phyloP scores from a whole-genome alignment of 2,888 invertebrate genomes.

The Heliconius cydno region DNA sequence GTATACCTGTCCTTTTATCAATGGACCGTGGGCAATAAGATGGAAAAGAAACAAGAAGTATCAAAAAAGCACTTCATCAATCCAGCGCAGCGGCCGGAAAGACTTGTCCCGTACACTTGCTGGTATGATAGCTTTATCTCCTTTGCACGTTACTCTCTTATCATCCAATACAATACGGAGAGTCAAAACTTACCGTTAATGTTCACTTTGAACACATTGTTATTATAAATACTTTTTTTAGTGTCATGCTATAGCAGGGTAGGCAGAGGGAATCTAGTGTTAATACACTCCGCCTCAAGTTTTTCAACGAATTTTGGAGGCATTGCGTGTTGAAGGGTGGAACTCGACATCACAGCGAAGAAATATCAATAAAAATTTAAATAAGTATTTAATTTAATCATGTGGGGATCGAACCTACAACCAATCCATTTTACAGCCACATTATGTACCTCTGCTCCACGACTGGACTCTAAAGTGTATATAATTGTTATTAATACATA shows the following conservation, averaged over 20 bases:
- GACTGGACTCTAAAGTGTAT: too few species aligned
- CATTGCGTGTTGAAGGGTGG: too few species aligned
- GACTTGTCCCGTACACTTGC: slow-evolving; percentile 69
- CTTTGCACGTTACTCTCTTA: slow-evolving; percentile 40
- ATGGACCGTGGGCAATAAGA: slow-evolving; percentile 80
- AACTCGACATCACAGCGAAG: too few species aligned
- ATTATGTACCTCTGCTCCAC: too few species aligned
- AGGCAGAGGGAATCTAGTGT: too few species aligned
- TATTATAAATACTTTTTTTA: slow-evolving; percentile 24
- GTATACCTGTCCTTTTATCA: slow-evolving; percentile 84
- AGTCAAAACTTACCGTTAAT: slow-evolving; percentile 39
- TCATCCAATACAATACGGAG: slow-evolving; percentile 30
- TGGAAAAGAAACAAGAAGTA: slow-evolving; percentile 70
- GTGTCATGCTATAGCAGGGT: too few species aligned
- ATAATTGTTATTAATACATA: too few species aligned
- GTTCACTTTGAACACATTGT: slow-evolving; percentile 26
- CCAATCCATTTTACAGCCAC: too few species aligned
- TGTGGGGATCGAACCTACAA: neutral
- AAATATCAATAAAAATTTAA: too few species aligned
- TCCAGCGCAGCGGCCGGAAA: slow-evolving; percentile 75
- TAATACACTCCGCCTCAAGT: too few species aligned
- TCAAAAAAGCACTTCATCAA: slow-evolving; percentile 82
- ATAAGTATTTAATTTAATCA: too few species aligned
- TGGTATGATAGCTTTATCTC: slow-evolving; percentile 42
- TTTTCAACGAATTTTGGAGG: too few species aligned